These are phyloP conservation scores for Fopius arisanus DNA, from an alignment of 1,140 invertebrate species.

Conservation along the genomic window DNA sequence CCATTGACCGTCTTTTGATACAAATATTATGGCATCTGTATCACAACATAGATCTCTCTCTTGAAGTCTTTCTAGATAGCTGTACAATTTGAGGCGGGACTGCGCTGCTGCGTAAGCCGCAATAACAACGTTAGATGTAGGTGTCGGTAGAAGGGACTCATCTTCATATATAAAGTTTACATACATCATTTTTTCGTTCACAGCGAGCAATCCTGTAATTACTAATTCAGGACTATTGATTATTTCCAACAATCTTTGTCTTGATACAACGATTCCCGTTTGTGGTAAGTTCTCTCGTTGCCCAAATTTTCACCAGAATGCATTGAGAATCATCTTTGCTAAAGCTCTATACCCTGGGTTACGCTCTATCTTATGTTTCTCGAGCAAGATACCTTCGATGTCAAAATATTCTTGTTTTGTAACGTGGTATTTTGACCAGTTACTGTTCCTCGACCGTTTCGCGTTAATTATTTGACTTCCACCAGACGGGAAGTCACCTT, in stretches of 20 bases:
- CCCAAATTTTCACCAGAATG: slow-evolving; percentile 53
- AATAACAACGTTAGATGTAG: slow-evolving; percentile 49
- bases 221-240: slow-evolving; percentile 41
- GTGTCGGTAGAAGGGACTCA: slow-evolving; percentile 17
- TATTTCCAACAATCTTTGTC: slow-evolving; percentile 43
- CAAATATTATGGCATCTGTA: not conserved
- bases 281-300: slow-evolving; percentile 42
- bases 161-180: slow-evolving; percentile 39
- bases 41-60: slow-evolving; percentile 58
- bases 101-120: slow-evolving; percentile 56
- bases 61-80: slow-evolving; percentile 46
- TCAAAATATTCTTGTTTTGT: slow-evolving; percentile 44
- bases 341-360: slow-evolving; percentile 51
- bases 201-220: slow-evolving; percentile 28
- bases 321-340: slow-evolving; percentile 52
- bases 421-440: too few relatives aligned
- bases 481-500: too few relatives aligned
- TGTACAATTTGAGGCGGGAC: slow-evolving; percentile 56
- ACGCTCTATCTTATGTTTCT: slow-evolving; percentile 46
- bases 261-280: slow-evolving; percentile 41
- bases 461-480: too few relatives aligned
- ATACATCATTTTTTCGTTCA: slow-evolving; percentile 42
- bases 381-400: slow-evolving; percentile 51
- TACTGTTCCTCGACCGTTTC: too few relatives aligned
- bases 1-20: not conserved